Conservation (phyloP, 2,113 vertebrate species). For the Malurus cyaneus region DNA sequence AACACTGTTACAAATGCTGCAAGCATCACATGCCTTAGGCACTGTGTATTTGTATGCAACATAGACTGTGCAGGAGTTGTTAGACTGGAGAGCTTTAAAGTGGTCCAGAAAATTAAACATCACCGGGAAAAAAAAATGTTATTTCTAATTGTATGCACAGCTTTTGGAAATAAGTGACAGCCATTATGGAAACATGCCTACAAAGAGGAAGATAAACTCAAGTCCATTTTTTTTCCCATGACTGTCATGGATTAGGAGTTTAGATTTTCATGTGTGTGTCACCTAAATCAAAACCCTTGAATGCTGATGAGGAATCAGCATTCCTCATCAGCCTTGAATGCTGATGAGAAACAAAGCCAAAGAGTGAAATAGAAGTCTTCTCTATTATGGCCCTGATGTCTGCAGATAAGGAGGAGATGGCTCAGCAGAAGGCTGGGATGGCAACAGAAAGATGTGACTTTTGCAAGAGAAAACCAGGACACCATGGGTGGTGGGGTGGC, state of each 20-base stretch:
- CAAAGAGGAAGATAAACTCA: background rate
- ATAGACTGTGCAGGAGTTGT: background rate
- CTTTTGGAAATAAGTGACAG: background rate
- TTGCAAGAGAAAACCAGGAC: background rate
- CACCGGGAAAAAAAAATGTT: background rate
- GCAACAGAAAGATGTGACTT: background rate
- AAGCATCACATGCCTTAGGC: background rate
- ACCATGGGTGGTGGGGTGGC: fast-evolving
- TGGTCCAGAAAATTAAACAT: background rate
- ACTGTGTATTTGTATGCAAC: background rate
- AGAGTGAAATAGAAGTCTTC: background rate
- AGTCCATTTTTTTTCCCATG: fast-evolving
- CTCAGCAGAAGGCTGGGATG: background rate
- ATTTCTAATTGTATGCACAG: background rate
- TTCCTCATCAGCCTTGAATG: too few relatives aligned
- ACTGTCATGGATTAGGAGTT: background rate
- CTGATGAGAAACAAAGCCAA: background rate
- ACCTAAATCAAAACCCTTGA: background rate
- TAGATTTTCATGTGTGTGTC: background rate
- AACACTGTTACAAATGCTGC: background rate
- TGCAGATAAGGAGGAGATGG: background rate
- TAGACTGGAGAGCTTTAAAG: background rate
- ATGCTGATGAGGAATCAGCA: background rate
- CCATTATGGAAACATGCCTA: background rate
- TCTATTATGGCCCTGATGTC: background rate